These are phyloP conservation scores for Drosophila maculinotata DNA, from an alignment of 2,888 invertebrate species.

Conservation along the genomic window DNA sequence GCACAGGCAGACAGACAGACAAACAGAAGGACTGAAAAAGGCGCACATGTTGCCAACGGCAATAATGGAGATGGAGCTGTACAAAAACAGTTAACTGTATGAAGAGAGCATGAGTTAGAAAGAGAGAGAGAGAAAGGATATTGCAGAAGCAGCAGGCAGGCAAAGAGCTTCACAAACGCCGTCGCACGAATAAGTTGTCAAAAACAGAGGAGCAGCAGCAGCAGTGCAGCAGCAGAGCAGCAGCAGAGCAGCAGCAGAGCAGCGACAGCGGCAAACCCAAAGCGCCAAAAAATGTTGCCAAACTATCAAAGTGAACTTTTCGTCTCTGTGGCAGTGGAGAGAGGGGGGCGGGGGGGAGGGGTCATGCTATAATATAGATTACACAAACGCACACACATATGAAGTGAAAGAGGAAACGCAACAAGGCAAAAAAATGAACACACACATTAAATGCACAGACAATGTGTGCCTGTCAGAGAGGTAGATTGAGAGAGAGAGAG, in stretches of 20 bases:
- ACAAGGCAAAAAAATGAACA: conserved; percentile 21
- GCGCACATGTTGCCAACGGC: conserved; percentile 70
- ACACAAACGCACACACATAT: conserved; percentile 32
- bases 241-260: background rate
- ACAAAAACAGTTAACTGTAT: conserved; percentile 28
- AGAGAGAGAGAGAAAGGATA: too few species aligned
- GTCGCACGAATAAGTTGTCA: conserved; percentile 70
- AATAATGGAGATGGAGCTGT: too few species aligned
- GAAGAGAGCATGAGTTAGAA: background rate
- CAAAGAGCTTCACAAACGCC: conserved; percentile 19
- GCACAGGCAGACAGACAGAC: background rate
- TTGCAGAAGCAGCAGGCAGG: too few species aligned
- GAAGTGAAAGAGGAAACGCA: conserved; percentile 28
- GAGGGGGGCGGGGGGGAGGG: background rate
- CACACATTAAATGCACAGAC: conserved; percentile 17
- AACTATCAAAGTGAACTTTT: conserved; percentile 76
- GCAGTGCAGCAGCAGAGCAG: background rate
- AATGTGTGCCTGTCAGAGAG: conserved; percentile 17
- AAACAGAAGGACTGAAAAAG: conserved; percentile 13
- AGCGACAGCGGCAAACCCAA: conserved; percentile 59
- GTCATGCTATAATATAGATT: conserved; percentile 66
- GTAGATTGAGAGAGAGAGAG: background rate
- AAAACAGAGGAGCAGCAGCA: conserved; percentile 54
- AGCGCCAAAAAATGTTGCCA: conserved; percentile 68
- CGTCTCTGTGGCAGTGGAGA: conserved; percentile 2